phyloP scores from a whole-genome alignment of 2,113 vertebrate species.

The Cyanocitta stelleri region DNA sequence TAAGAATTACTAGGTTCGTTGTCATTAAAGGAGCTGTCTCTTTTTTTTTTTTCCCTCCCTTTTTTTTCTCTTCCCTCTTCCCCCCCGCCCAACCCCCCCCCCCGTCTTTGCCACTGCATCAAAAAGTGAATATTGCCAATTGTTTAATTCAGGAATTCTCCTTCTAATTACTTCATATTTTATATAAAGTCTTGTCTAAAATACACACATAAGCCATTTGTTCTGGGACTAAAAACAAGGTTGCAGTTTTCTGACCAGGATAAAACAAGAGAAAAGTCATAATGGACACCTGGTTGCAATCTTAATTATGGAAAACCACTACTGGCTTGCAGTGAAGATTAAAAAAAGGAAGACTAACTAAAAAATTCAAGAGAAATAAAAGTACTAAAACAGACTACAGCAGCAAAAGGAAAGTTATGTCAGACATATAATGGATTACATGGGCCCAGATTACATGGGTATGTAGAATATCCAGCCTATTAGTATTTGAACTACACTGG shows the following conservation, averaged over 20 bases:
- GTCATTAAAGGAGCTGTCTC: fast-evolving
- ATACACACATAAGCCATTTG: background rate
- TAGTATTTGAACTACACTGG: background rate
- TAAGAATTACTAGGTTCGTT: background rate
- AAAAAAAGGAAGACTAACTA: background rate
- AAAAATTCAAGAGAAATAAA: background rate
- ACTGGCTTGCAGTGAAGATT: background rate
- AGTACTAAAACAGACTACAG: background rate
- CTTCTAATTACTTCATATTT: background rate
- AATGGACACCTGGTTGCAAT: background rate
- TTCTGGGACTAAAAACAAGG: background rate
- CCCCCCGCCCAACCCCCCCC: fast-evolving
- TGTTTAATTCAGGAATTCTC: background rate
- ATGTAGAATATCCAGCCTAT: background rate
- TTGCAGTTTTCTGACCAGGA: background rate
- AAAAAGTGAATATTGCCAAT: background rate
- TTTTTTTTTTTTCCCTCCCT: no score
- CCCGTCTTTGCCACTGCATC: background rate
- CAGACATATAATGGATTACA: background rate
- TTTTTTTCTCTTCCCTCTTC: background rate
- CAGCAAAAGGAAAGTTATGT: background rate
- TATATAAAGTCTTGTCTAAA: background rate
- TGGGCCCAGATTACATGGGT: background rate
- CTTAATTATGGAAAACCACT: background rate
- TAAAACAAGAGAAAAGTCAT: background rate